These are phyloP conservation scores for Tachypleus tridentatus DNA, from an alignment of 1,140 invertebrate genomes.

Conservation along the genomic window DNA sequence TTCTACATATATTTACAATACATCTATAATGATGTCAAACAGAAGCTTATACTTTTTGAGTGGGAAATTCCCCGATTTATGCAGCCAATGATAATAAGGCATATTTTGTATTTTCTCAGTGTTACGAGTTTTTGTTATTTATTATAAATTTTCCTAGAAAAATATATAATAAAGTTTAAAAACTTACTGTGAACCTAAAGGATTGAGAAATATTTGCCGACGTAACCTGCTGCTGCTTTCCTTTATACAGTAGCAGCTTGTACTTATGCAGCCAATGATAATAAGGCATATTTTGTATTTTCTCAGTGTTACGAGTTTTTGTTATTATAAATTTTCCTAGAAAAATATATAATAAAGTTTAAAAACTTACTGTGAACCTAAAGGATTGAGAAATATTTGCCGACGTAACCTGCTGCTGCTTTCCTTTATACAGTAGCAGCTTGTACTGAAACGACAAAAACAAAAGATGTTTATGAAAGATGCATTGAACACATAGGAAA, in stretches of 20 bases:
- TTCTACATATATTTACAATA: too few species aligned
- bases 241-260: conserved; percentile 34
- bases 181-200: conserved; percentile 33
- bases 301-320: not conserved
- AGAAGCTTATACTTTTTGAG: too few species aligned
- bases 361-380: conserved; percentile 30
- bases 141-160: conserved; percentile 2
- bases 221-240: conserved; percentile 34
- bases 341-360: not conserved
- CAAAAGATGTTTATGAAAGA: conserved; percentile 2
- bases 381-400: conserved; percentile 31
- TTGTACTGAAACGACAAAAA: conserved; percentile 31
- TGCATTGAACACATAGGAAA: not conserved
- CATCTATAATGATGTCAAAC: too few species aligned
- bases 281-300: too few species aligned
- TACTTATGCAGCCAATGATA: too few species aligned
- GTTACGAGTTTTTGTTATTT: not conserved
- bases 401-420: conserved; percentile 34
- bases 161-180: not conserved
- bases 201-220: conserved; percentile 29
- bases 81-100: too few species aligned
- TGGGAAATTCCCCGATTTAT: too few species aligned
- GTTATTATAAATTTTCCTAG: not conserved
- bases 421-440: conserved; percentile 34
- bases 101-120: too few species aligned